These are phyloP conservation scores for Lynx canadensis DNA, from an alignment of 2,113 vertebrate genomes.

Conservation along the genomic window DNA sequence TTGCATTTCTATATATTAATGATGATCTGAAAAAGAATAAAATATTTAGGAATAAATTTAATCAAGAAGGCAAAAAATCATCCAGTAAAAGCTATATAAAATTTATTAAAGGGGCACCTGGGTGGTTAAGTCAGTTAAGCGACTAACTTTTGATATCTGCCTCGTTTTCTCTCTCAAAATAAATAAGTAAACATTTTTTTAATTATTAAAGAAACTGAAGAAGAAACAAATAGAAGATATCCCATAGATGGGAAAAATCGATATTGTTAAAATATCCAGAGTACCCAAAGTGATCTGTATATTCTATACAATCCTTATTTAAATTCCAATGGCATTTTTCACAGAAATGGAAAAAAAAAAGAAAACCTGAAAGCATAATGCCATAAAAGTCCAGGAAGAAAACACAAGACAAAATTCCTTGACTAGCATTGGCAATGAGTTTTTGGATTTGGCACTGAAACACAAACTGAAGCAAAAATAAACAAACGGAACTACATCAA, in stretches of 20 bases:
- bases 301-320: background rate
- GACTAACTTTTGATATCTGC: too few relatives aligned
- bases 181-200: too few relatives aligned
- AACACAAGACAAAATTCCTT: background rate
- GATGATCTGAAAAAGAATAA: background rate
- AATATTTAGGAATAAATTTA: constrained; percentile 3
- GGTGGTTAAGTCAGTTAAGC: too few relatives aligned
- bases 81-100: background rate
- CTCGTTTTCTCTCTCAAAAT: too few relatives aligned
- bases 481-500: background rate
- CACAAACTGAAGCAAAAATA: background rate
- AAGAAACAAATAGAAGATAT: background rate
- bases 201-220: background rate
- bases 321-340: background rate
- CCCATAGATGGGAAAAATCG: background rate
- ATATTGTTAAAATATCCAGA: background rate
- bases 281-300: background rate
- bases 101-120: background rate
- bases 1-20: background rate
- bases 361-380: background rate
- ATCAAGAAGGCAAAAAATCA: background rate
- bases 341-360: background rate
- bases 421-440: background rate
- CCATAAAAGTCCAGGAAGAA: background rate
- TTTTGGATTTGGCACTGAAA: background rate